These are phyloP conservation scores for Furcifer pardalis DNA, from an alignment of 2,797 vertebrate genomes.

Conservation along the genomic window DNA sequence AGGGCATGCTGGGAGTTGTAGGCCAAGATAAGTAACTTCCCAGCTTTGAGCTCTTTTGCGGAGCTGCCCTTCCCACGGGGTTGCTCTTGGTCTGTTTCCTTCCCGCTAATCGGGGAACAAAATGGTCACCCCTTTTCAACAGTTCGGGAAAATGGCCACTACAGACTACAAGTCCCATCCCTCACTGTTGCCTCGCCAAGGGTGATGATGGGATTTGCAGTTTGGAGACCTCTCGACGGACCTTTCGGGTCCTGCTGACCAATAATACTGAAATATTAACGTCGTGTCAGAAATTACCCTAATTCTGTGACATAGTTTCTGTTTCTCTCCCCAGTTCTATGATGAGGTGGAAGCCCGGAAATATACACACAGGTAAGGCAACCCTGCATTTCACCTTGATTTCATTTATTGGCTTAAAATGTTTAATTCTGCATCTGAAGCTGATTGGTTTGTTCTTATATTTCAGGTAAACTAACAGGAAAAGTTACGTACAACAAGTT, in stretches of 20 bases:
- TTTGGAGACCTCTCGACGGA: too few relatives aligned
- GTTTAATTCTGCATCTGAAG: neutral
- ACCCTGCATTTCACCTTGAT: neutral
- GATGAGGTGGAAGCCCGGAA: slow-evolving; percentile 30
- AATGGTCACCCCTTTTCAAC: too few relatives aligned
- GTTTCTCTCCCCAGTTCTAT: slow-evolving; percentile 16
- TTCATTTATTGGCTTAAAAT: neutral
- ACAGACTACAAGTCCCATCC: too few relatives aligned
- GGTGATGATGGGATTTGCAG: too few relatives aligned
- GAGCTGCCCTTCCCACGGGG: neutral
- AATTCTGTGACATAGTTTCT: too few relatives aligned
- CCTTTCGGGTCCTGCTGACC: too few relatives aligned
- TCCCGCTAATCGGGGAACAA: too few relatives aligned
- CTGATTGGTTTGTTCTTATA: neutral
- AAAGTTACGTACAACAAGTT: neutral
- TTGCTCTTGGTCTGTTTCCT: too few relatives aligned
- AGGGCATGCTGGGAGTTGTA: neutral
- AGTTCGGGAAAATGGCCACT: too few relatives aligned
- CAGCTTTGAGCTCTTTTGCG: neutral
- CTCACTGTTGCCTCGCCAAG: too few relatives aligned
- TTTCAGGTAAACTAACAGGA: neutral
- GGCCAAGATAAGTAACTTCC: neutral
- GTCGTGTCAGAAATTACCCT: too few relatives aligned
- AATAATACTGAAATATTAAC: too few relatives aligned
- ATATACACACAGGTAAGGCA: slow-evolving; percentile 35